Evolutionary conservation across 2,888 invertebrate species (phyloP).

Genomic region (Cetonia aurata): DNA sequence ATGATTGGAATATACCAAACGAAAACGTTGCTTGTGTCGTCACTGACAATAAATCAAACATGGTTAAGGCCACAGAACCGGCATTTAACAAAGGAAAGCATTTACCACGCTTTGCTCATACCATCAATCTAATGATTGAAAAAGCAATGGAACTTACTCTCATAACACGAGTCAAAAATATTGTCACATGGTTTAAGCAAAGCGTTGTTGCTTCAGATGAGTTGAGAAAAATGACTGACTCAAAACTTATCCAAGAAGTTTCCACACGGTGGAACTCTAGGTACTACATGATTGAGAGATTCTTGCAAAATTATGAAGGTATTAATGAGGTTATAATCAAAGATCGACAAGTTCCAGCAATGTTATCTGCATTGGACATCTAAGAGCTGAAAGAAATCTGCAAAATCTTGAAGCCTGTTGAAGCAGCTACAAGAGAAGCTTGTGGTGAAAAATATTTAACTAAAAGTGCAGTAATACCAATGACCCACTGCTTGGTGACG

Average conservation of each 20-base stretch:
- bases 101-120: constrained; percentile 2
- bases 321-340: constrained; percentile 55
- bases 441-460: constrained; percentile 58
- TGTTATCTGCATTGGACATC: constrained; percentile 56
- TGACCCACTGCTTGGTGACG: background rate
- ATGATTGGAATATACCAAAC: no score
- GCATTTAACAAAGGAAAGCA: constrained; percentile 6
- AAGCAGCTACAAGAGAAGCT: constrained; percentile 59
- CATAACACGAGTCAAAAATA: background rate
- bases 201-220: background rate
- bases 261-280: constrained; percentile 56
- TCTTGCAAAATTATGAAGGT: constrained; percentile 54
- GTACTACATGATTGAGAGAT: constrained; percentile 57
- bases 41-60: no score
- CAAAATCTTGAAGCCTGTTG: constrained; percentile 54
- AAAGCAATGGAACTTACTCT: no score
- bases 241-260: constrained; percentile 55
- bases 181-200: constrained; percentile 3
- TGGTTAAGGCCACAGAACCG: background rate
- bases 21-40: no score
- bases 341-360: constrained; percentile 55
- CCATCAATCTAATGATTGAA: background rate
- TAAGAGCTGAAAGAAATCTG: constrained; percentile 53
- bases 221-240: background rate
- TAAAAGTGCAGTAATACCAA: constrained; percentile 43